Evolutionary conservation across 1,140 invertebrate genomes (phyloP).

Genomic region (Bombus breviceps): DNA sequence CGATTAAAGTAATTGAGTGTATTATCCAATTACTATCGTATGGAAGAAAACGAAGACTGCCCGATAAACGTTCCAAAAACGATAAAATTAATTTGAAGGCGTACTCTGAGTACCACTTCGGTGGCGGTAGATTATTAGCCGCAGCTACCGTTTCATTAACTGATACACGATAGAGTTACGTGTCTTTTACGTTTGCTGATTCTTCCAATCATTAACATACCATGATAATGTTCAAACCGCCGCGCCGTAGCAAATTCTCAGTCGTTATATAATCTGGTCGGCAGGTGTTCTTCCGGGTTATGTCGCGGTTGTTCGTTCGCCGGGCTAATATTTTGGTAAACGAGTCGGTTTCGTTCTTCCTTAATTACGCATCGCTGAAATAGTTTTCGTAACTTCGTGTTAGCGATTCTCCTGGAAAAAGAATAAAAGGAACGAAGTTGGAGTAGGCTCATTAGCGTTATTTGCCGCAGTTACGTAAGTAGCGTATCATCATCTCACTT

Average conservation of each 20-base stretch:
- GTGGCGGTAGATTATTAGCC: background rate
- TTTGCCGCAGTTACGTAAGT: slow-evolving; percentile 82
- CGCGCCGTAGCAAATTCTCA: background rate
- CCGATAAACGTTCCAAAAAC: background rate
- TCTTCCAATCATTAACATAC: slow-evolving; percentile 16
- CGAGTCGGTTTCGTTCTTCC: background rate
- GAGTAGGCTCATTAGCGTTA: slow-evolving; percentile 82
- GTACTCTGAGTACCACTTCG: background rate
- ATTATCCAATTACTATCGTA: background rate
- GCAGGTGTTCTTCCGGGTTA: background rate
- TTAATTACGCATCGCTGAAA: slow-evolving; percentile 10
- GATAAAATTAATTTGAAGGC: slow-evolving; percentile 7
- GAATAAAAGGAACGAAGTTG: slow-evolving; percentile 64
- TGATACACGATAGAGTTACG: background rate
- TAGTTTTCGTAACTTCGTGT: slow-evolving; percentile 26
- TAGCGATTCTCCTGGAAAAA: slow-evolving; percentile 27
- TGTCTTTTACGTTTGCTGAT: background rate
- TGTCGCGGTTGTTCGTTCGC: background rate
- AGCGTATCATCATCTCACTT: slow-evolving; percentile 57
- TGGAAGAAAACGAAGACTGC: background rate
- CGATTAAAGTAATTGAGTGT: slow-evolving; percentile 9
- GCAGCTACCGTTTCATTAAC: background rate
- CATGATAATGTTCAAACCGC: background rate
- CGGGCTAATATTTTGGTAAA: slow-evolving; percentile 10
- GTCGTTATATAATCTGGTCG: slow-evolving; percentile 4